phyloP scores from a whole-genome alignment of 2,113 vertebrate genomes.

The Saguinus imperator region DNA sequence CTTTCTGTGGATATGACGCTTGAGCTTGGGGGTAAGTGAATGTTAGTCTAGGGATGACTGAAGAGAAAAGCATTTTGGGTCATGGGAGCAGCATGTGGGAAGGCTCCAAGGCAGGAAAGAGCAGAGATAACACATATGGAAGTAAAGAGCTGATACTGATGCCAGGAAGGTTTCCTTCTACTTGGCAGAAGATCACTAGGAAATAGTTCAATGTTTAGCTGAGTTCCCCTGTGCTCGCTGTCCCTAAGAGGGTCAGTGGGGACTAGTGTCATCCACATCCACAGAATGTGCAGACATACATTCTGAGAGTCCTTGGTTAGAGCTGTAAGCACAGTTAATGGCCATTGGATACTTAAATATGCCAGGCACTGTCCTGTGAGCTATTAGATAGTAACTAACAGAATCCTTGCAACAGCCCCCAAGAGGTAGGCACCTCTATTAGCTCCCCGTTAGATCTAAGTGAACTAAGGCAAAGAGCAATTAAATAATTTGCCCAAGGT shows the following conservation, averaged over 20 bases:
- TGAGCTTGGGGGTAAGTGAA: neutral
- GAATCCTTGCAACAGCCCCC: neutral
- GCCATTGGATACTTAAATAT: neutral
- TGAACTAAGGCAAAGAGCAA: neutral
- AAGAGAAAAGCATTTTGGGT: neutral
- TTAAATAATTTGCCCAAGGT: neutral
- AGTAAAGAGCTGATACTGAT: neutral
- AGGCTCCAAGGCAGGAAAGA: neutral
- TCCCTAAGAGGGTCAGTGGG: neutral
- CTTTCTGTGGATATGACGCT: neutral
- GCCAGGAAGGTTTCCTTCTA: neutral
- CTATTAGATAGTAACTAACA: too few relatives aligned
- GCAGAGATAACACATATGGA: neutral
- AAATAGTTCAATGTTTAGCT: neutral
- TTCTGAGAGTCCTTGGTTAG: neutral
- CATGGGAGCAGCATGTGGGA: neutral
- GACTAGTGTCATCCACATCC: neutral
- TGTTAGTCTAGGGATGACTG: neutral
- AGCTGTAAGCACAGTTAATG: neutral
- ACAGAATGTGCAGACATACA: neutral
- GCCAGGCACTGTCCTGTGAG: neutral
- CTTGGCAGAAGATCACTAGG: neutral
- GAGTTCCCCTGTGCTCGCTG: fast-evolving
- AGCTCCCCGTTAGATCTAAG: neutral
- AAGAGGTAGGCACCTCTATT: neutral